phyloP scores from a whole-genome alignment of 2,888 invertebrate species.

The Brenthis daphne region DNA sequence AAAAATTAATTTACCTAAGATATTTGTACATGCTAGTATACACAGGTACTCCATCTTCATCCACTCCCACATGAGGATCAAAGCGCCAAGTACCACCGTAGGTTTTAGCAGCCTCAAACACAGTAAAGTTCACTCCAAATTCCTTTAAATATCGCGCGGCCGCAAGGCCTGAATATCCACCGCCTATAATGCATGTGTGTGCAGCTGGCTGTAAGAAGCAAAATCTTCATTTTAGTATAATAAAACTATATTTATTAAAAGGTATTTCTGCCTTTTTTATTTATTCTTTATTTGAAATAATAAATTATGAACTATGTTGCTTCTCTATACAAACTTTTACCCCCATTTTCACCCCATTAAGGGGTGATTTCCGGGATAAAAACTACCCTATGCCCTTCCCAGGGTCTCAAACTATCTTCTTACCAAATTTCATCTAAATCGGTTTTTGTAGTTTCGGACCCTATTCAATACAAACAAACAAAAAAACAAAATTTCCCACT shows the following conservation, averaged over 20 bases:
- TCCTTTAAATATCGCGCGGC: conserved; percentile 83
- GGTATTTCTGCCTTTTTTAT: not conserved
- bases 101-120: conserved; percentile 86
- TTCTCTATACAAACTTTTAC: too few relatives aligned
- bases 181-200: conserved; percentile 84
- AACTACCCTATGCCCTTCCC: too few relatives aligned
- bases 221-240: not conserved
- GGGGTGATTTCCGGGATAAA: too few relatives aligned
- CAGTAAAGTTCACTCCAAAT: conserved; percentile 76
- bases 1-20: conserved; percentile 62
- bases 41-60: conserved; percentile 85
- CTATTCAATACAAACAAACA: too few relatives aligned
- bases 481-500: too few relatives aligned
- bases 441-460: too few relatives aligned
- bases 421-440: too few relatives aligned
- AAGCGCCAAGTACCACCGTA: conserved; percentile 93
- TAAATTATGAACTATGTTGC: too few relatives aligned
- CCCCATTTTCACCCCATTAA: too few relatives aligned
- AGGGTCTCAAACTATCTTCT: too few relatives aligned
- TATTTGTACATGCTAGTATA: conserved; percentile 92
- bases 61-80: conserved; percentile 83
- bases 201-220: conserved; percentile 35
- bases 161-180: conserved; percentile 88
- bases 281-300: not conserved
- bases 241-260: not conserved